Evolutionary conservation across 2,113 vertebrate genomes (phyloP).

Genomic region (Coptodon rendalli): DNA sequence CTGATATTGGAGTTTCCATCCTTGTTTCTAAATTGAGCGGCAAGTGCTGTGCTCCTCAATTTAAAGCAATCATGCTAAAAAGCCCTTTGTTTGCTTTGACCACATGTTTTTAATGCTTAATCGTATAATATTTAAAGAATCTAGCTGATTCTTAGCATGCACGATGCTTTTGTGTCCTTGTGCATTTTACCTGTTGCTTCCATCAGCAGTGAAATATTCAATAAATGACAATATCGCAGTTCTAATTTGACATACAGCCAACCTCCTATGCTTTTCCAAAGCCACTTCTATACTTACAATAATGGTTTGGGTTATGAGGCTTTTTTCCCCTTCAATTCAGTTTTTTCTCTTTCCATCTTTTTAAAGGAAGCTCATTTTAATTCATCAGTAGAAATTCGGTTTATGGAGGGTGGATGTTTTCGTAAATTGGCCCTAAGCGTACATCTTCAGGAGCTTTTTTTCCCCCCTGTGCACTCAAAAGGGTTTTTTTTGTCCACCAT

Average conservation of each 20-base stretch:
- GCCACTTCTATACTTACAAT: neutral
- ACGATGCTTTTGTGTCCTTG: neutral
- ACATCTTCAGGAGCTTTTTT: neutral
- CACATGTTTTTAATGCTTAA: accelerated
- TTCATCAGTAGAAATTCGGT: neutral
- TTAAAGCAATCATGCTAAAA: neutral
- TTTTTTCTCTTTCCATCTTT: neutral
- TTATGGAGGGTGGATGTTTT: neutral
- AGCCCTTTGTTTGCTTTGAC: neutral
- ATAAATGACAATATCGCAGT: neutral
- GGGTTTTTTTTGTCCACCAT: neutral
- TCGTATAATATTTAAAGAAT: accelerated
- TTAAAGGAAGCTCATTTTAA: neutral
- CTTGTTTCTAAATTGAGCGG: neutral
- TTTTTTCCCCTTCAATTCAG: neutral
- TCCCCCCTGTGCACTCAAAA: neutral
- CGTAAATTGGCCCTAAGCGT: accelerated
- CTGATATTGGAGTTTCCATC: neutral
- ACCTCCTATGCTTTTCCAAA: neutral
- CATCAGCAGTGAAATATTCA: neutral
- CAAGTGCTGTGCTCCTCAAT: neutral
- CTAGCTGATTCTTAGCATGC: neutral
- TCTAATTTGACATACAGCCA: neutral
- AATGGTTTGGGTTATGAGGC: neutral
- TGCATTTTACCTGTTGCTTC: neutral